Percentiles rank a stretch among this genome's conserved stretches.
These are phyloP conservation scores for Patella depressa DNA, from an alignment of 2,888 invertebrate species.

Conservation along the genomic window DNA sequence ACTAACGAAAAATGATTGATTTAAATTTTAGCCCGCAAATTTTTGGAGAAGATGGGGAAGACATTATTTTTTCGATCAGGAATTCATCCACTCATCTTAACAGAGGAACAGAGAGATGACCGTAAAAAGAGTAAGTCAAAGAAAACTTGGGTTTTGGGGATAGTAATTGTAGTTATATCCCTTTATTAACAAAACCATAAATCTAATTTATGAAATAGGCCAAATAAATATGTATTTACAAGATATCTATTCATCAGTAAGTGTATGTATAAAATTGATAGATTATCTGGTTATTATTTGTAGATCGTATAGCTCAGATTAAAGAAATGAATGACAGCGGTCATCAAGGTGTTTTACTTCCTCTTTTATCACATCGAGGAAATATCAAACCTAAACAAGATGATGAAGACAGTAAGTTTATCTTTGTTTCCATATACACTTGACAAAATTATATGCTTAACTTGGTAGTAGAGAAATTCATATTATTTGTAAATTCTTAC, in stretches of 20 bases:
- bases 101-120: slow-evolving; percentile 71
- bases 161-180: no score
- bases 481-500: no score
- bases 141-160: neutral
- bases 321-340: neutral
- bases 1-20: no score
- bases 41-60: slow-evolving; percentile 72
- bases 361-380: slow-evolving; percentile 59
- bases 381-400: slow-evolving; percentile 45
- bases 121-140: slow-evolving; percentile 64
- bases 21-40: slow-evolving; percentile 58
- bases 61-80: slow-evolving; percentile 72
- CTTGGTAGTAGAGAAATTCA: no score
- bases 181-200: no score
- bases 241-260: no score
- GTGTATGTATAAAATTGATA: no score
- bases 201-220: no score
- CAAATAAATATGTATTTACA: no score
- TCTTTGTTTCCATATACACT: neutral
- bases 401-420: slow-evolving; percentile 43
- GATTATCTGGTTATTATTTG: neutral
- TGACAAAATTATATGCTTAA: no score
- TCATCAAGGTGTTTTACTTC: slow-evolving; percentile 35
- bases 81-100: slow-evolving; percentile 70
- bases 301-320: neutral